Conservation (phyloP, 2,797 vertebrate species). For the Galagoides demidoff region DNA sequence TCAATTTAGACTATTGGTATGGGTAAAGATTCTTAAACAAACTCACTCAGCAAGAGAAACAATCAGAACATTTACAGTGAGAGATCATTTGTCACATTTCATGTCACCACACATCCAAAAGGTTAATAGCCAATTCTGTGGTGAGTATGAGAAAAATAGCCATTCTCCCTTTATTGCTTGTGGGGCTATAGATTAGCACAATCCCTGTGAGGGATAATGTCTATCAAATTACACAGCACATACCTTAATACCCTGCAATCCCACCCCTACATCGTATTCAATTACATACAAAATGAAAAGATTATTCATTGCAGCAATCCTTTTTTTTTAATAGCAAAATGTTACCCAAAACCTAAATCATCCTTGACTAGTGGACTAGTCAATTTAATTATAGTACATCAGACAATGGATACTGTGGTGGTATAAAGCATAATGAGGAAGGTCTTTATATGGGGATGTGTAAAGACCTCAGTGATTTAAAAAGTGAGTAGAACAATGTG, state of each 20-base stretch:
- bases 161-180: neutral
- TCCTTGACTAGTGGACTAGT: neutral
- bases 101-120: neutral
- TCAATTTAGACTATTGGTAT: neutral
- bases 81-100: neutral
- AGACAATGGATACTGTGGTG: neutral
- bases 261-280: neutral
- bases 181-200: neutral
- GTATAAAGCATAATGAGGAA: neutral
- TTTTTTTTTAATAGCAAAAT: slow-evolving; percentile 28
- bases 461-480: neutral
- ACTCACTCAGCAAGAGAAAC: neutral
- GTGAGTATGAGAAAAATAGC: neutral
- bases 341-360: neutral
- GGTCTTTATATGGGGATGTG: neutral
- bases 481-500: neutral
- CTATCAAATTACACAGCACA: neutral
- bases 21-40: neutral
- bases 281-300: neutral
- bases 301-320: neutral
- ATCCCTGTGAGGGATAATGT: neutral
- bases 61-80: neutral
- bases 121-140: neutral
- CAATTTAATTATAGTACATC: neutral
- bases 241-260: neutral